Percentiles rank a stretch among this genome's conserved stretches.
Evolutionary conservation across 1,140 invertebrate genomes (phyloP).

Genomic region (Aporrectodea caliginosa): DNA sequence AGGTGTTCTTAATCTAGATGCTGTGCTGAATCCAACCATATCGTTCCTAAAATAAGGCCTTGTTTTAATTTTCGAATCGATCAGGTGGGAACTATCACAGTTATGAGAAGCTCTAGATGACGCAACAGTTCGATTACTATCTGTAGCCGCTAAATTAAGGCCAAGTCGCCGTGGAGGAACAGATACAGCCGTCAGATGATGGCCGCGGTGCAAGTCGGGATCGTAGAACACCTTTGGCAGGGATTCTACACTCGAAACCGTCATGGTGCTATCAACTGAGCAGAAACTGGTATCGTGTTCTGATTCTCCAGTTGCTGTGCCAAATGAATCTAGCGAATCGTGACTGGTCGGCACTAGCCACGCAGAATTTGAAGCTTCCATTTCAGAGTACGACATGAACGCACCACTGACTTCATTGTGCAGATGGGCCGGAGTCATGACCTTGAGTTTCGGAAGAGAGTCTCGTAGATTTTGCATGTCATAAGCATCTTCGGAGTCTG

Average conservation of each 20-base stretch:
- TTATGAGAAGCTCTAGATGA: no score
- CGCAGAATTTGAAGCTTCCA: neutral
- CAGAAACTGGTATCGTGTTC: neutral
- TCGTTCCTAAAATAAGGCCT: neutral
- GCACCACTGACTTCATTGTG: neutral
- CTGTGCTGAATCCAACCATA: no score
- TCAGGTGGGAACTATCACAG: neutral
- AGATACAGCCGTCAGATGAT: neutral
- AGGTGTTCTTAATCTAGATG: neutral
- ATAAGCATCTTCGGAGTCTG: no score
- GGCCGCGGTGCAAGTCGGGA: neutral
- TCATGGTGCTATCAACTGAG: neutral
- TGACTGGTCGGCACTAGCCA: neutral
- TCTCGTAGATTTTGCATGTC: neutral
- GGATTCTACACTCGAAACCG: neutral
- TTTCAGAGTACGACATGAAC: neutral
- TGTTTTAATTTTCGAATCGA: neutral
- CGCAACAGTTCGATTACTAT: neutral
- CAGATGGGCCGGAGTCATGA: neutral
- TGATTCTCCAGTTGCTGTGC: neutral
- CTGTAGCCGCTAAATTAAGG: neutral
- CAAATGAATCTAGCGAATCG: neutral
- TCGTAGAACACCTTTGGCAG: neutral
- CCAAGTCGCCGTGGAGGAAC: neutral
- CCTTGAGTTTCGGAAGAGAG: neutral